Evolutionary conservation across 2,888 invertebrate species (phyloP).

Genomic region (Galeopsomyia nigrocyanea): DNA sequence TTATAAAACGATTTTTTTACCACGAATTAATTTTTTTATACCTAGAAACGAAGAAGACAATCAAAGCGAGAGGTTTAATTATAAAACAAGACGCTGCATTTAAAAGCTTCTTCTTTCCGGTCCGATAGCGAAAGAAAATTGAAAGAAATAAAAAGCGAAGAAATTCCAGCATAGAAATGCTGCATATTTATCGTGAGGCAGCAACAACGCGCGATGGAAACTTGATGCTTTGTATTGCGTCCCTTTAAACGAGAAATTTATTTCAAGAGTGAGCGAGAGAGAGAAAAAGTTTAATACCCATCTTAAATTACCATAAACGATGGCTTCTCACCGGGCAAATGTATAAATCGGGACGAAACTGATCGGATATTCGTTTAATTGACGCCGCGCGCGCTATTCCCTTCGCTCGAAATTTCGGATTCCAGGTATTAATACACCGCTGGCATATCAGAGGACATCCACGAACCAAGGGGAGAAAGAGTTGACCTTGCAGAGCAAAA

Average conservation of each 20-base stretch:
- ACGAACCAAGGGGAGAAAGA: slow-evolving; percentile 1
- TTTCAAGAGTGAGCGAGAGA: no score
- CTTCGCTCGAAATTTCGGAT: slow-evolving; percentile 39
- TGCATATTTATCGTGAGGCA: slow-evolving; percentile 22
- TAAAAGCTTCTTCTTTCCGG: neutral
- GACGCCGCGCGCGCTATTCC: slow-evolving; percentile 5
- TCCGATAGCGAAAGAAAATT: no score
- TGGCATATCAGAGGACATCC: no score
- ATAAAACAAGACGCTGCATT: neutral
- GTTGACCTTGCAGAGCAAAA: neutral
- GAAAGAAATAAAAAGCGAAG: neutral
- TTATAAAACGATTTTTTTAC: no score
- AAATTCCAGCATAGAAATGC: slow-evolving; percentile 12
- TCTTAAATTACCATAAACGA: slow-evolving; percentile 41
- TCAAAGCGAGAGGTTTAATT: neutral
- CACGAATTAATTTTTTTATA: no score
- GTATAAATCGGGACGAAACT: slow-evolving; percentile 33
- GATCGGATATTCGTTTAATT: slow-evolving; percentile 45
- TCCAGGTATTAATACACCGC: slow-evolving; percentile 12
- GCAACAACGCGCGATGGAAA: neutral
- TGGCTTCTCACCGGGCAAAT: slow-evolving; percentile 12
- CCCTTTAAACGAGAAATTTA: slow-evolving; percentile 37
- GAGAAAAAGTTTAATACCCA: slow-evolving; percentile 26
- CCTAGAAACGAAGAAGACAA: neutral
- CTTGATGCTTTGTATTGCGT: slow-evolving; percentile 21